Conservation (phyloP, 2,113 vertebrate genomes). For the Ibidorhyncha struthersii region DNA sequence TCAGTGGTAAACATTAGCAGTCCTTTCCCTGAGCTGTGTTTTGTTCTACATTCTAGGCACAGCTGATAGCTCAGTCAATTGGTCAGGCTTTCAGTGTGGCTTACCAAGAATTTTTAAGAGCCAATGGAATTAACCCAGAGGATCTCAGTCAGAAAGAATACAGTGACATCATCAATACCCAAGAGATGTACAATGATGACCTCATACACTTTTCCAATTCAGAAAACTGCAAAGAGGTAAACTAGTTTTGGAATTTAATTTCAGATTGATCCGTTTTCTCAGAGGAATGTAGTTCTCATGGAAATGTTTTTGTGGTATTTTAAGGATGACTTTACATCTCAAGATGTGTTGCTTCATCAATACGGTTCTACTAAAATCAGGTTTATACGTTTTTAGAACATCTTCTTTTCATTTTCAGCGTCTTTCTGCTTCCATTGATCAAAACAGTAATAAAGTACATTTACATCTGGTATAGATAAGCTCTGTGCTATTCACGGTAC, state of each 20-base stretch:
- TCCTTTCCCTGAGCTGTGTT: not conserved
- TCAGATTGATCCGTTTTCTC: not conserved
- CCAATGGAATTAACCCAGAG: slow-evolving; percentile 97
- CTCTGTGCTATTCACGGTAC: not conserved
- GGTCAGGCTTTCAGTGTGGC: slow-evolving; percentile 99
- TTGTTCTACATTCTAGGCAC: slow-evolving; percentile 79
- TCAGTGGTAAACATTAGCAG: not conserved
- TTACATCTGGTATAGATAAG: not conserved
- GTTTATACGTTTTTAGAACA: not conserved
- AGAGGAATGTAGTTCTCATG: not conserved
- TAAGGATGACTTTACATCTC: not conserved
- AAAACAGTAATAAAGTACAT: not conserved
- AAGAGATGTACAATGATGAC: slow-evolving; percentile 99
- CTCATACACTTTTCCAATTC: slow-evolving; percentile 99
- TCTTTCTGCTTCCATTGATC: not conserved
- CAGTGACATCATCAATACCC: slow-evolving; percentile 98
- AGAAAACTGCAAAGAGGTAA: slow-evolving; percentile 98
- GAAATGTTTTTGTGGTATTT: not conserved
- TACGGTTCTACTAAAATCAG: not conserved
- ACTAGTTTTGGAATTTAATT: not conserved
- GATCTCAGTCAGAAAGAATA: slow-evolving; percentile 99
- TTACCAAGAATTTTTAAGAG: slow-evolving; percentile 97
- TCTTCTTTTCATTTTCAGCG: not conserved
- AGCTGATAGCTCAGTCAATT: slow-evolving; percentile 98
- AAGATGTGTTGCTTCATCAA: not conserved